phyloP scores from a whole-genome alignment of 2,113 vertebrate species.

The Chamaea fasciata region DNA sequence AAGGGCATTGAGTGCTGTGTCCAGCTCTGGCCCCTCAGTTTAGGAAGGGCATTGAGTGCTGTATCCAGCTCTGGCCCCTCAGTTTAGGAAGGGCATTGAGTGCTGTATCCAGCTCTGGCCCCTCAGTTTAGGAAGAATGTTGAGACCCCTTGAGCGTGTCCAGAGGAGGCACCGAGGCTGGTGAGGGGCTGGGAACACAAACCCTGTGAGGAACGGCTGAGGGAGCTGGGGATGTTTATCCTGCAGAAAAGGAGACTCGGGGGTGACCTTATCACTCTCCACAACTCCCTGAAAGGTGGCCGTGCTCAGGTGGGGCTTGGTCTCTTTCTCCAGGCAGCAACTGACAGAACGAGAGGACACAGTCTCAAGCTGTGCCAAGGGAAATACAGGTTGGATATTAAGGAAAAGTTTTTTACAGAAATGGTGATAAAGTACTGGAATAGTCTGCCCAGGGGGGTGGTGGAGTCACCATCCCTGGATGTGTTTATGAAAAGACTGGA shows the following conservation, averaged over 20 bases:
- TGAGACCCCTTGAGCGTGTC: too few relatives aligned
- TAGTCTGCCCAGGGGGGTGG: background rate
- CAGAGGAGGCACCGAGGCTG: too few relatives aligned
- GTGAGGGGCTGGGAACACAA: background rate
- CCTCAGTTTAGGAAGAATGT: background rate
- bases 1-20: background rate
- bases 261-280: background rate
- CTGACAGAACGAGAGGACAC: background rate
- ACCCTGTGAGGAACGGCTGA: background rate
- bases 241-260: background rate
- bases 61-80: too few relatives aligned
- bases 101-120: too few relatives aligned
- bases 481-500: background rate
- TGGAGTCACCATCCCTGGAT: background rate
- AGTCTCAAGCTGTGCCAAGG: background rate
- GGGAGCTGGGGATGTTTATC: background rate
- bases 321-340: too few relatives aligned
- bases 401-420: background rate
- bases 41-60: too few relatives aligned
- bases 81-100: background rate
- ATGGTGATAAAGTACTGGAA: background rate
- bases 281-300: background rate
- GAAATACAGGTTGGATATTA: background rate
- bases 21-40: too few relatives aligned
- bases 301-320: too few relatives aligned